Conservation (phyloP, 2,113 vertebrate genomes). For the Argyrosomus japonicus region DNA sequence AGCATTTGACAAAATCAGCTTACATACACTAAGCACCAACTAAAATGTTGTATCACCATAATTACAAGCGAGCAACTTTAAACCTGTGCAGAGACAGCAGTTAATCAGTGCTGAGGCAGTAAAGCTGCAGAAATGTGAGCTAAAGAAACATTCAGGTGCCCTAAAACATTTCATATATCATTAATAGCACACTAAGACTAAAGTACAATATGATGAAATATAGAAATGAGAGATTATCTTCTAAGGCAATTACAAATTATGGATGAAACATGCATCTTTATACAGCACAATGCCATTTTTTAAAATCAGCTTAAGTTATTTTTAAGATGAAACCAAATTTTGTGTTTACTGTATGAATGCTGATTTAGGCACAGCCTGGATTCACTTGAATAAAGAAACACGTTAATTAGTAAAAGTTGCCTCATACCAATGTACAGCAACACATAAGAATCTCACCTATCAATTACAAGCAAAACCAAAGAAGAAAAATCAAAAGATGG, state of each 20-base stretch:
- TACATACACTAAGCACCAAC: background rate
- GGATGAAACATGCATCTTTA: constrained; percentile 18
- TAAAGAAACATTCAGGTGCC: constrained; percentile 33
- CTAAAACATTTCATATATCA: constrained; percentile 31
- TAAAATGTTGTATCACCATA: constrained; percentile 21
- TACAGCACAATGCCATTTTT: background rate
- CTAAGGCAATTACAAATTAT: constrained; percentile 36
- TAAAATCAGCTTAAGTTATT: background rate
- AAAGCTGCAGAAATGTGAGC: constrained; percentile 8
- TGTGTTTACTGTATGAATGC: background rate
- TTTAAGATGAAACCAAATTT: background rate
- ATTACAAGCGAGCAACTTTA: constrained; percentile 7
- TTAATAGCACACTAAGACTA: constrained; percentile 30
- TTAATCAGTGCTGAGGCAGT: constrained; percentile 36
- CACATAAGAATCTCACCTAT: background rate
- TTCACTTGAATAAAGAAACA: background rate
- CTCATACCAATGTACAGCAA: background rate
- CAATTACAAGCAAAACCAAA: background rate
- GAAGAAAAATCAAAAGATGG: background rate
- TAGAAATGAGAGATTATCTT: constrained; percentile 7
- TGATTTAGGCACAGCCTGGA: background rate
- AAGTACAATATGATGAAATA: constrained; percentile 6
- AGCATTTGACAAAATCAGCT: constrained; percentile 11
- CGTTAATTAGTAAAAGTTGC: background rate
- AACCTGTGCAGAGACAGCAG: constrained; percentile 34